Conservation (phyloP, 2,888 invertebrate species). For the Theretra japonica region DNA sequence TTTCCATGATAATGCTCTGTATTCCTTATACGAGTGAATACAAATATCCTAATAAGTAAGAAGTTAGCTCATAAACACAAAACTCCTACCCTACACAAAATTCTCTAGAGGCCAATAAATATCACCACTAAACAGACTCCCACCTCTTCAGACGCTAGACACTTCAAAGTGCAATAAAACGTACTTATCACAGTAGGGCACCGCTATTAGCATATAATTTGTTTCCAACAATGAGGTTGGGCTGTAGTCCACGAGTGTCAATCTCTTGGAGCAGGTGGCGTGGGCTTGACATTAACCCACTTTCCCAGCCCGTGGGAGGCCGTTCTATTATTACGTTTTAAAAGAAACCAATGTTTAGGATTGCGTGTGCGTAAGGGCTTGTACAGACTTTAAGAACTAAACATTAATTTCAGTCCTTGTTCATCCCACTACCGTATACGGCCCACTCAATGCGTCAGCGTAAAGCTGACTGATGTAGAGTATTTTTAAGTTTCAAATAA, state of each 20-base stretch:
- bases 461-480: no score
- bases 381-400: not conserved
- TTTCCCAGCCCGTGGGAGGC: constrained; percentile 76
- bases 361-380: constrained; percentile 55
- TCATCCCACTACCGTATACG: no score
- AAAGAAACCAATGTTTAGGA: constrained; percentile 58
- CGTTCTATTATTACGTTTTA: constrained; percentile 74
- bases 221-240: not conserved
- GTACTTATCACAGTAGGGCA: constrained; percentile 1
- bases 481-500: no score
- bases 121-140: not conserved
- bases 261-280: constrained; percentile 61
- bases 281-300: constrained; percentile 83
- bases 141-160: not conserved
- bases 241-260: not conserved
- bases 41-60: no score
- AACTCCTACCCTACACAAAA: not conserved
- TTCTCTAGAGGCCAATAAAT: not conserved
- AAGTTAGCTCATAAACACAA: not conserved
- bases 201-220: not conserved
- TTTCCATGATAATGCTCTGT: no score
- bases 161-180: not conserved
- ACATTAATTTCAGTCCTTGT: not conserved
- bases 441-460: no score
- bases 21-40: no score